phyloP scores from a whole-genome alignment of 2,113 vertebrate genomes.

The Argyrosomus japonicus region DNA sequence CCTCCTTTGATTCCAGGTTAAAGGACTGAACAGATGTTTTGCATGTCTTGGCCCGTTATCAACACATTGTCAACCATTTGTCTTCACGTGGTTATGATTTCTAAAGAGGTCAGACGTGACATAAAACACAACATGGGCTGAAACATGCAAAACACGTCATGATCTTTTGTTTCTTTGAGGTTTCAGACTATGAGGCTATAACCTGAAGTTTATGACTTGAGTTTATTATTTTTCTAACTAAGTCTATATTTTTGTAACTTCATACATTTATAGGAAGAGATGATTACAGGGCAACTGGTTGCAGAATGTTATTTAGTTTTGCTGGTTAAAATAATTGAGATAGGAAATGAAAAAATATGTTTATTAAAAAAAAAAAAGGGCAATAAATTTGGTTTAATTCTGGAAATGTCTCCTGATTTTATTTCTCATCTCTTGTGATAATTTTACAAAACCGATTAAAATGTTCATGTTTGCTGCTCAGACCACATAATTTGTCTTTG shows the following conservation, averaged over 20 bases:
- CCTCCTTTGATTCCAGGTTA: neutral
- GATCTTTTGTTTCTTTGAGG: neutral
- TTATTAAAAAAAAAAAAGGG: conserved; percentile 3
- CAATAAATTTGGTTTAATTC: conserved; percentile 49
- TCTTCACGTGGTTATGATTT: neutral
- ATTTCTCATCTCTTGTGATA: neutral
- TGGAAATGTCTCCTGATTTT: conserved; percentile 5
- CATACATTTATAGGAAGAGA: neutral
- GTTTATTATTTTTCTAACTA: conserved; percentile 46
- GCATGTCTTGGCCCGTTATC: neutral
- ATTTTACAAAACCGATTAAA: neutral
- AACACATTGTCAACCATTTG: neutral
- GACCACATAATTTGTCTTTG: too few species aligned
- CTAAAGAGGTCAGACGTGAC: neutral
- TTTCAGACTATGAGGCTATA: neutral
- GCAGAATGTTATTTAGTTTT: neutral
- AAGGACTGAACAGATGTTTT: conserved; percentile 7
- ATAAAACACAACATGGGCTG: neutral
- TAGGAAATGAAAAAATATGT: neutral
- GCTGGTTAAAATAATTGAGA: neutral
- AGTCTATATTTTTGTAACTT: conserved; percentile 56
- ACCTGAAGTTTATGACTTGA: conserved; percentile 13
- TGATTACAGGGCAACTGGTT: conserved; percentile 6
- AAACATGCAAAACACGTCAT: neutral
- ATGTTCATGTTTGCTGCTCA: neutral